A percentile compares a stretch with the other conserved stretches of the same genome.
These are phyloP conservation scores for Drosophila saltans DNA, from an alignment of 1,140 invertebrate genomes.

Conservation along the genomic window DNA sequence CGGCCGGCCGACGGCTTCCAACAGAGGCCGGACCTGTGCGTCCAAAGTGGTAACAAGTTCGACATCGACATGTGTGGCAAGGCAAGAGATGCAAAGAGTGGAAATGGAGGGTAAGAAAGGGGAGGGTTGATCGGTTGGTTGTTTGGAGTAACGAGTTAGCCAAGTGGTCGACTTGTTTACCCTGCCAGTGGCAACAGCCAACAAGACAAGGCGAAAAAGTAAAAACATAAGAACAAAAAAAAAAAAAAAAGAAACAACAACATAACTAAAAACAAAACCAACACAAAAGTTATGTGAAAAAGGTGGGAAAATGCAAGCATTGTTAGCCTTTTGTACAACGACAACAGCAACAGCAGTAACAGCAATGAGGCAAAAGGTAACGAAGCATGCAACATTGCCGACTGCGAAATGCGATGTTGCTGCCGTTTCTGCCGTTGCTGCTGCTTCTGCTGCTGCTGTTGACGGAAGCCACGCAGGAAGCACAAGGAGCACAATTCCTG, in stretches of 20 bases:
- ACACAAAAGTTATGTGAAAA: constrained; percentile 78
- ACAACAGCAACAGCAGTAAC: neutral
- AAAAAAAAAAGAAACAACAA: constrained; percentile 37
- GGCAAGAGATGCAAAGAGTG: constrained; percentile 9
- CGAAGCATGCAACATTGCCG: constrained; percentile 75
- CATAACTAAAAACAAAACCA: constrained; percentile 32
- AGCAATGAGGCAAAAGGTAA: constrained; percentile 52
- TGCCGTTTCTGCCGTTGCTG: neutral
- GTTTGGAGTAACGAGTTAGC: constrained; percentile 60
- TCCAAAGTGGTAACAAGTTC: constrained; percentile 79
- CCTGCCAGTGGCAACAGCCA: constrained; percentile 65
- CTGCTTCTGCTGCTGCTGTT: constrained; percentile 22
- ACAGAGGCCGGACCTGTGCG: constrained; percentile 67
- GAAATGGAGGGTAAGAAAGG: neutral
- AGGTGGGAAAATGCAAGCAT: constrained; percentile 81
- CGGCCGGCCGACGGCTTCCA: constrained; percentile 48
- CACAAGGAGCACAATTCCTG: constrained; percentile 78
- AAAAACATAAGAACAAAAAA: constrained; percentile 1
- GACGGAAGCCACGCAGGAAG: constrained; percentile 76
- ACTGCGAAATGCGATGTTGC: constrained; percentile 12
- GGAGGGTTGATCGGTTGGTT: neutral
- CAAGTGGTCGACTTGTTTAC: constrained; percentile 79
- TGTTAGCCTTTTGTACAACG: constrained; percentile 69
- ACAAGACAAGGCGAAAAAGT: constrained; percentile 30
- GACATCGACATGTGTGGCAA: constrained; percentile 60